Conservation (phyloP, 2,113 vertebrate species). For the Pteruthius melanotis region DNA sequence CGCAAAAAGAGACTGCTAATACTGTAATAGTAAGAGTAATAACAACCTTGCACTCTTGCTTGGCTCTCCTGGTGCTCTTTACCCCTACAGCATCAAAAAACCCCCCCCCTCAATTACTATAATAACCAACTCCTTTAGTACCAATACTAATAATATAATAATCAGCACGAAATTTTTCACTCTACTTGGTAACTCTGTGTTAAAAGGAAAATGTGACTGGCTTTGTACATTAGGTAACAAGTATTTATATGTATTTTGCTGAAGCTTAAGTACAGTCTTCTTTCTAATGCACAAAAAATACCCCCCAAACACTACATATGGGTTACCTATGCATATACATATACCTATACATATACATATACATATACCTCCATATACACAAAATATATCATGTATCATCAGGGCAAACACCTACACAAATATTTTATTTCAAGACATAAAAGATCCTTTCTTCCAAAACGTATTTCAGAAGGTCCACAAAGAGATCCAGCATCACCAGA, state of each 20-base stretch:
- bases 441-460: not conserved
- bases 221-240: not conserved
- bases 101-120: not conserved
- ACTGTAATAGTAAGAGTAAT: not conserved
- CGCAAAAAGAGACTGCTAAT: not conserved
- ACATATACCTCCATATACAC: not conserved
- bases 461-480: not conserved
- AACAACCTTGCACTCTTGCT: not conserved
- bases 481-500: not conserved
- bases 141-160: not conserved
- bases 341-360: too few species aligned
- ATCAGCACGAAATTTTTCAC: not conserved
- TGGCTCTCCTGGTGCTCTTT: not conserved
- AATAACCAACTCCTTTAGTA: not conserved
- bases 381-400: not conserved
- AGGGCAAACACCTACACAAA: not conserved
- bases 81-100: not conserved
- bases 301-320: not conserved
- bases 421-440: not conserved
- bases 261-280: not conserved
- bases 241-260: not conserved
- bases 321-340: too few species aligned
- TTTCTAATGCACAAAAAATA: not conserved
- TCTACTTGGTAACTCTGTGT: not conserved
- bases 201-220: not conserved